Evolutionary conservation across 2,888 invertebrate genomes (phyloP).

Genomic region (Cancer borealis): DNA sequence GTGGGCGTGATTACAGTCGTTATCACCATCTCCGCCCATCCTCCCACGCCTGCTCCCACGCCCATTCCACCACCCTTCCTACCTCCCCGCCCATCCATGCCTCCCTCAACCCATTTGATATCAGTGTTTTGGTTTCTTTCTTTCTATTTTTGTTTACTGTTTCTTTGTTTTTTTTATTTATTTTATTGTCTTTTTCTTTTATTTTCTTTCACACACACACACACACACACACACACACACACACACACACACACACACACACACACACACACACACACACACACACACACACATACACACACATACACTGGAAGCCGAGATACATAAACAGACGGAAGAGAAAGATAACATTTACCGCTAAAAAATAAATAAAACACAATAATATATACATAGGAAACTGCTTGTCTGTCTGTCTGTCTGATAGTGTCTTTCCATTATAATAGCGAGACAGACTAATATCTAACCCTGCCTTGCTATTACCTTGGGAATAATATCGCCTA

Average conservation of each 20-base stretch:
- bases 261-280: too few relatives aligned
- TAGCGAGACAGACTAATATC: neutral
- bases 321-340: too few relatives aligned
- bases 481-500: neutral
- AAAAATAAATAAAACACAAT: neutral
- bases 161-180: neutral
- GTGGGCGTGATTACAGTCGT: slow-evolving; percentile 3
- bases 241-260: too few relatives aligned
- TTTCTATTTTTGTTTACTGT: neutral
- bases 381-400: neutral
- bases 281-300: too few relatives aligned
- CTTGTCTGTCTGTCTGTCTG: neutral
- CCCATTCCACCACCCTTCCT: neutral
- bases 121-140: neutral
- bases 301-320: too few relatives aligned
- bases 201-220: too few relatives aligned
- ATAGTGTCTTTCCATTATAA: neutral
- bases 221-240: too few relatives aligned
- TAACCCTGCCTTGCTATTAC: neutral
- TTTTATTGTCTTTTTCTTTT: neutral
- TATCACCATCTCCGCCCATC: slow-evolving; percentile 16
- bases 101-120: neutral
- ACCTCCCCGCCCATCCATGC: neutral
- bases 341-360: too few relatives aligned
- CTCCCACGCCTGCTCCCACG: slow-evolving; percentile 22